Evolutionary conservation across 2,113 vertebrate genomes (phyloP), one percentile per base, ranked within the genome.

Genomic region (sheep (Ovis aries)): DNA sequence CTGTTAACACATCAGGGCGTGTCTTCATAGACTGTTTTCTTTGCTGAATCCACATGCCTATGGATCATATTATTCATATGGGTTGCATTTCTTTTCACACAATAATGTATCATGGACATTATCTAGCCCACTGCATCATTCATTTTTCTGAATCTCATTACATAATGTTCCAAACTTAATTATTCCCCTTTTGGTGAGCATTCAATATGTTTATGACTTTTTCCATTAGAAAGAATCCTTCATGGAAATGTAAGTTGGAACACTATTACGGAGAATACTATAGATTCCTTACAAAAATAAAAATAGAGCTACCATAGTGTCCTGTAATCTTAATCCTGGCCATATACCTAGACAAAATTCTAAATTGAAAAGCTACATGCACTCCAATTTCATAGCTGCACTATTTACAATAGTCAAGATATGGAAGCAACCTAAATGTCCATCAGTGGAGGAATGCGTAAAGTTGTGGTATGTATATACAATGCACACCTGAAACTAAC

Each of bases 131-230:
- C 12, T 40, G n/a, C 4, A 21, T n/a, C 77, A 45, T 23, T 89
- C 36, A 71, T 87, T 53, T 52, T 89, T 86, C 67, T 64, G 52
- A 64, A 60, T 67, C 27, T 53, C n/a, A 25, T 57, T 88, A 55
- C 48, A 45, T 64, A 25, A 52, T 80, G 11, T 17, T 84, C 29
- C 3, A 36, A 48, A 71, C 62, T 82, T 53, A 64, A n/a, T 53
- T 15, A 25, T 87, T 82, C 31, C 36, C 78, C 45, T n/a, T 82
- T 29, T 64, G 25, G 43, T 50, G 16, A 53, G 13, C 86, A 36
- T 80, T 87, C 74, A 27, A 27, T 21, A 25, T 62, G 33, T 62
- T 90, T 59, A 77, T 86, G 27, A 67, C 40, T 62, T 90, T 96
- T 60, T 13, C 21, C 33, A 10, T 36, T 52, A 43, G 48, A 57